Percentiles rank a stretch among this genome's conserved stretches.
Conservation (phyloP, 1,140 invertebrate genomes). For the Papilio dardanus region DNA sequence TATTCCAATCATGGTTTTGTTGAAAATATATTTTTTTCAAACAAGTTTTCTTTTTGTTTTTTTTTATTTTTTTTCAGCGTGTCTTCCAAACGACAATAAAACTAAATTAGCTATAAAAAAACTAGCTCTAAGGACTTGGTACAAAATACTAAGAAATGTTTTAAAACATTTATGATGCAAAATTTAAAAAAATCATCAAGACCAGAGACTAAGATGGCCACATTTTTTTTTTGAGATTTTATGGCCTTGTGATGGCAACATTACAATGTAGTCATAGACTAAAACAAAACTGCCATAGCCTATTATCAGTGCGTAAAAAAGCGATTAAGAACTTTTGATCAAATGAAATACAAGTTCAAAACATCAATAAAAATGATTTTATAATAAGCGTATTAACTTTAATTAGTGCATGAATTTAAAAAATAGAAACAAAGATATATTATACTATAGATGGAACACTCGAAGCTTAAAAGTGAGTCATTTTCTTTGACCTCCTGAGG, state of each 20-base stretch:
- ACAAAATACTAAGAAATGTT: background rate
- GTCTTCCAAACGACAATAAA: conserved; percentile 46
- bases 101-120: conserved; percentile 4
- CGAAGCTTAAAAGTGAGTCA: too few species aligned
- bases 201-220: background rate
- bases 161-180: background rate
- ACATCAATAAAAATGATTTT: background rate
- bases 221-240: too few species aligned
- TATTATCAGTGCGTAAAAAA: background rate
- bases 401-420: background rate
- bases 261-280: conserved; percentile 3
- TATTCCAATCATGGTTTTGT: conserved; percentile 25
- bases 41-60: conserved; percentile 12
- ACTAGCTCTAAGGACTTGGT: background rate
- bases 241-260: background rate
- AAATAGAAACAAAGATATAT: background rate
- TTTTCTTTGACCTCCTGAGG: too few species aligned
- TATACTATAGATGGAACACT: too few species aligned
- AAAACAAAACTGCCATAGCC: background rate
- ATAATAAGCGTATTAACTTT: background rate
- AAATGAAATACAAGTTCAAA: background rate
- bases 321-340: background rate
- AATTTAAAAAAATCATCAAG: background rate
- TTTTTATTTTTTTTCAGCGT: conserved; percentile 31
- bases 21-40: conserved; percentile 31